Conservation (phyloP, 2,888 invertebrate genomes). For the Ochlodes sylvanus region DNA sequence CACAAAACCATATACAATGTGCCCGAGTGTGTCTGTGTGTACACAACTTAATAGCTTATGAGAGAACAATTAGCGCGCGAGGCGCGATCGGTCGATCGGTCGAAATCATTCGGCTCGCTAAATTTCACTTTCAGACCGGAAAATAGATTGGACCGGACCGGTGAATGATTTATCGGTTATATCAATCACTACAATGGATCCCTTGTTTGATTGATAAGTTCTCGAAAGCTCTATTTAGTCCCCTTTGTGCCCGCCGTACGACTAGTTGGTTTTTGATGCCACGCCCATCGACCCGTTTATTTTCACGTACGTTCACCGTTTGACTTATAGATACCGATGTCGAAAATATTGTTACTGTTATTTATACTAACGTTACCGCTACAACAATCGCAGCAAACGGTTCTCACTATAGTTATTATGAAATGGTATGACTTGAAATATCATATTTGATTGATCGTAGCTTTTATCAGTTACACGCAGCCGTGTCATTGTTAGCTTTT, state of each 20-base stretch:
- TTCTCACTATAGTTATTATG: slow-evolving; percentile 4
- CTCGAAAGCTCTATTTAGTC: slow-evolving; percentile 26
- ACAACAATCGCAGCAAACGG: background rate
- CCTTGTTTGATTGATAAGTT: slow-evolving; percentile 38
- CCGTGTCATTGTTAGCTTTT: too few species aligned
- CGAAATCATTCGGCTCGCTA: slow-evolving; percentile 53
- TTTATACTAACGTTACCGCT: slow-evolving; percentile 14
- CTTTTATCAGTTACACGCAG: background rate
- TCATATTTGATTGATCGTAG: slow-evolving; percentile 8
- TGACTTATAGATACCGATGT: slow-evolving; percentile 12
- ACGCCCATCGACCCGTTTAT: slow-evolving; percentile 20
- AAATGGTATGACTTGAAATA: slow-evolving; percentile 13
- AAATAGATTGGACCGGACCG: slow-evolving; percentile 48
- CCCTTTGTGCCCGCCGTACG: slow-evolving; percentile 18
- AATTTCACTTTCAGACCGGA: slow-evolving; percentile 58
- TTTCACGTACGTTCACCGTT: slow-evolving; percentile 29
- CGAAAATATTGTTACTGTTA: slow-evolving; percentile 27
- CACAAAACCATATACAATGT: slow-evolving; percentile 1
- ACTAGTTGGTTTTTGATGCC: slow-evolving; percentile 16
- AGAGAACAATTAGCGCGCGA: slow-evolving; percentile 49
- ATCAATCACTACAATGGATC: slow-evolving; percentile 43
- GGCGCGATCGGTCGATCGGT: slow-evolving; percentile 50
- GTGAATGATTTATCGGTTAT: slow-evolving; percentile 46
- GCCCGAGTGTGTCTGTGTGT: background rate
- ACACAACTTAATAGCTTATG: slow-evolving; percentile 22